Evolutionary conservation across 2,113 vertebrate species (phyloP), one percentile per base, ranked within the genome.

Genomic region (Cavia porcellus): DNA sequence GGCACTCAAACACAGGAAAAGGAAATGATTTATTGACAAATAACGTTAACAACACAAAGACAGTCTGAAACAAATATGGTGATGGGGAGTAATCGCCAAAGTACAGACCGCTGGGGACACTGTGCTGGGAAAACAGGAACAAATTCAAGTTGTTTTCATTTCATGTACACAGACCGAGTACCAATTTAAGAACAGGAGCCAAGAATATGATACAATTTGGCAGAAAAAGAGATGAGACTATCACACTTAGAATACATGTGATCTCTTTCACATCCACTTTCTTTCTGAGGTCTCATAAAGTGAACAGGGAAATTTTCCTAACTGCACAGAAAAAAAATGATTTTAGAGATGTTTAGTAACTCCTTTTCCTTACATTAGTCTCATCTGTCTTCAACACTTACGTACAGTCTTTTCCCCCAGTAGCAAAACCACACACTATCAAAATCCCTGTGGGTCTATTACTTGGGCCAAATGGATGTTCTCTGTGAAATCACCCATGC

Each of bases 21-120:
- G 55, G n/a, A 85, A 93, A 88, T 95, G 96, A 96, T 95, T 95
- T 97, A 96, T 97, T 97, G 97, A 96, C 88, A 97, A 95, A 95
- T 93, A 86, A 91, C 90, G 90, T 95, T 95, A 97, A 97, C 92
- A 96, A 87, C 82, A 81, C 85, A 95, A 85, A 89, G 84, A 90
- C 61, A 92, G 77, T 86, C 66, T 93, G 80, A n/a, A 79, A 72
- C 82, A 92, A 75, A 86, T 79, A 94, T 24, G 19, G 77, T 77
- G 80, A 82, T 52, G 62, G 55, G 70, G 22, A 93, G 22, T 82
- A 72, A 94, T 45, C 90, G 92, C 10, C 35, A 45, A 89, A 66
- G 30, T 64, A 35, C n/a, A 83, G 85, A 47, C 52, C 62, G 14
- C 59, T 62, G 9, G n/a, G 57, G 83, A 42, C 35, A 35, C 28